Conservation (phyloP, 2,888 invertebrate genomes). For the Lithophane ornitopus region DNA sequence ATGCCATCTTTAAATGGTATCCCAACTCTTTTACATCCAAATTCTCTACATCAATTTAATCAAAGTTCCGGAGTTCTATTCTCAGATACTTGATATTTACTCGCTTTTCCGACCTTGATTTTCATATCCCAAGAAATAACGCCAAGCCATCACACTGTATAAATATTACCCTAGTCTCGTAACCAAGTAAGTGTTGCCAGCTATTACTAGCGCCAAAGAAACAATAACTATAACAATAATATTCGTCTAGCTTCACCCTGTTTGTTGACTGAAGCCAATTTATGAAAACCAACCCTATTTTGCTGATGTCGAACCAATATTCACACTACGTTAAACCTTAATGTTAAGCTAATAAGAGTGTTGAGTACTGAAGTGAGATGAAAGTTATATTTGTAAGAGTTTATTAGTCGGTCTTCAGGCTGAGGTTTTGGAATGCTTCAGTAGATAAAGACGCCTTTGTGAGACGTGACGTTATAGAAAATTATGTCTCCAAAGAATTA, state of each 20-base stretch:
- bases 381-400: slow-evolving; percentile 53
- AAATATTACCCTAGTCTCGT: slow-evolving; percentile 69
- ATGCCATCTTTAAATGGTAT: not conserved
- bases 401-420: slow-evolving; percentile 63
- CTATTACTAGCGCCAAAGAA: slow-evolving; percentile 79
- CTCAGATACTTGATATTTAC: slow-evolving; percentile 3
- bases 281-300: slow-evolving; percentile 59
- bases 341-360: fast-evolving
- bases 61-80: slow-evolving; percentile 3
- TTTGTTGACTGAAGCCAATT: slow-evolving; percentile 78
- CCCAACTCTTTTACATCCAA: not conserved
- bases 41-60: not conserved
- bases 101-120: slow-evolving; percentile 41
- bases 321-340: slow-evolving; percentile 29
- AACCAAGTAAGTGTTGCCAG: slow-evolving; percentile 80
- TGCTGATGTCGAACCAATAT: not conserved
- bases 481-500: not conserved
- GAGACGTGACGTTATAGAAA: slow-evolving; percentile 13
- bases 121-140: slow-evolving; percentile 17
- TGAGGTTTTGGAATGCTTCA: slow-evolving; percentile 67
- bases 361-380: not conserved
- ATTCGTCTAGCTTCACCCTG: slow-evolving; percentile 80
- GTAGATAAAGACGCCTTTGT: slow-evolving; percentile 58
- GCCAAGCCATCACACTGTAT: slow-evolving; percentile 39
- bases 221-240: slow-evolving; percentile 86